Conservation (phyloP, 2,797 vertebrate genomes). For the Crenichthys baileyi region DNA sequence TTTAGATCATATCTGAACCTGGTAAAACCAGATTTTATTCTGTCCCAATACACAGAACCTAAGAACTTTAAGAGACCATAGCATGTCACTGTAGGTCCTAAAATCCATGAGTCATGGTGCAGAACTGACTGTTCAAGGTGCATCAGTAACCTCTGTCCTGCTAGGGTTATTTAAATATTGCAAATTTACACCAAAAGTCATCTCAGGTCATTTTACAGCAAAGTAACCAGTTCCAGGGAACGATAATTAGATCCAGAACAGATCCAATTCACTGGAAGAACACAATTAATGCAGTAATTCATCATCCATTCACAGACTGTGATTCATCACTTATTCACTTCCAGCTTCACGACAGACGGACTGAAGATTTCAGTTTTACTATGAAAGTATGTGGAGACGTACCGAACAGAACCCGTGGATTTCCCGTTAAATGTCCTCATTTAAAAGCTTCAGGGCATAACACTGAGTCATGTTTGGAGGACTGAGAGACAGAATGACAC, state of each 20-base stretch:
- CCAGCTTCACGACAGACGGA: not conserved
- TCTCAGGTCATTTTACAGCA: not conserved
- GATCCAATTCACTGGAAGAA: not conserved
- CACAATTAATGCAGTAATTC: constrained; percentile 15
- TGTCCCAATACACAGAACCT: not conserved
- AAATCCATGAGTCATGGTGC: not conserved
- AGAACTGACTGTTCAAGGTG: not conserved
- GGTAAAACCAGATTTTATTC: not conserved
- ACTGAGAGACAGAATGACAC: not conserved
- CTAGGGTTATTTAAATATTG: not conserved
- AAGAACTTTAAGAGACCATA: not conserved
- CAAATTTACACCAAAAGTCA: not conserved
- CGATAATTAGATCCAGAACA: not conserved
- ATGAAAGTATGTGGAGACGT: not conserved
- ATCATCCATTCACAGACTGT: constrained; percentile 33
- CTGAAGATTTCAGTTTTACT: not conserved
- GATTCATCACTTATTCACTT: constrained; percentile 39
- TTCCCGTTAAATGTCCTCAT: not conserved
- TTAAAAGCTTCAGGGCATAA: not conserved
- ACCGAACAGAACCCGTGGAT: not conserved
- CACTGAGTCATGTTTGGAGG: not conserved
- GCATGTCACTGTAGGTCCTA: not conserved
- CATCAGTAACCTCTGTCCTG: not conserved
- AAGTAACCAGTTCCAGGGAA: not conserved
- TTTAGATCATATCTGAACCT: too few relatives aligned